phyloP scores from a whole-genome alignment of 2,797 vertebrate species.

The Naso thynnoides region DNA sequence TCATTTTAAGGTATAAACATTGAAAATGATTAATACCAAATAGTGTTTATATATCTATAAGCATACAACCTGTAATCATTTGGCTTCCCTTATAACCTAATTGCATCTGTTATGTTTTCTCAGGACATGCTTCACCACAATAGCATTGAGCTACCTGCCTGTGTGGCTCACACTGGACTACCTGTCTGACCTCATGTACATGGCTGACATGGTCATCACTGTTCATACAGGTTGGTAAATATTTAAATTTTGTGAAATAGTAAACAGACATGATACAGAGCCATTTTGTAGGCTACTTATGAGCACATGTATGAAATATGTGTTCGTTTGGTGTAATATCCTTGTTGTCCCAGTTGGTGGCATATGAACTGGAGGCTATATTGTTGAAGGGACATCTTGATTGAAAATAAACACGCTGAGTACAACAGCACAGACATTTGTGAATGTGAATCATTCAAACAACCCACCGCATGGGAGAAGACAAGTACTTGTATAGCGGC shows the following conservation, averaged over 20 bases:
- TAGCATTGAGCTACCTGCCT: conserved; percentile 81
- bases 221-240: conserved; percentile 89
- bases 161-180: conserved; percentile 91
- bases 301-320: too few species aligned
- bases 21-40: background rate
- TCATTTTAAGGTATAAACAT: conserved; percentile 89
- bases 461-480: too few species aligned
- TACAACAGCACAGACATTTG: too few species aligned
- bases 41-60: fast-evolving
- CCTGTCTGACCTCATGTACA: conserved; percentile 87
- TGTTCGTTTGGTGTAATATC: too few species aligned
- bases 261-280: background rate
- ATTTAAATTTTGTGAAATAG: background rate
- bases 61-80: background rate
- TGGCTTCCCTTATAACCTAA: background rate
- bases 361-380: too few species aligned
- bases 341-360: too few species aligned
- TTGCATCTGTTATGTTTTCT: conserved; percentile 27
- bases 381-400: too few species aligned
- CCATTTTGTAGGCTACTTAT: too few species aligned
- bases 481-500: too few species aligned
- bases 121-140: conserved; percentile 88
- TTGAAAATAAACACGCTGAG: too few species aligned
- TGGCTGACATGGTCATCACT: conserved; percentile 86
- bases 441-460: too few species aligned